Evolutionary conservation across 2,888 invertebrate genomes (phyloP).

Genomic region (Neocrepidodera transversa): DNA sequence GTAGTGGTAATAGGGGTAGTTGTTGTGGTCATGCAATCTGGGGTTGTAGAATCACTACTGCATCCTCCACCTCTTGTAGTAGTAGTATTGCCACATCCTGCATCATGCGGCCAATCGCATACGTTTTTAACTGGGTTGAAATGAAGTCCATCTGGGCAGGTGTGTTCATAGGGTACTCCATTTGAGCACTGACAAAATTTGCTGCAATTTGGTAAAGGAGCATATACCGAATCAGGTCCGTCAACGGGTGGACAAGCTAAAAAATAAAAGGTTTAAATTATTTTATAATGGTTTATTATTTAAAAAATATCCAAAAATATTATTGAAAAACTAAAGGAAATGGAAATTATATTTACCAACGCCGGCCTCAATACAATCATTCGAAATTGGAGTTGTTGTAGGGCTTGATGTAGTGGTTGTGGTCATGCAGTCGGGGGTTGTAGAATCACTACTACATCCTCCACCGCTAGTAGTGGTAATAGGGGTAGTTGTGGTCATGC

Average conservation of each 20-base stretch:
- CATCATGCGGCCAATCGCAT: slow-evolving; percentile 27
- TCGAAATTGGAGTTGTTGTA: too few species aligned
- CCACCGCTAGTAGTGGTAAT: background rate
- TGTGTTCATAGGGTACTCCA: slow-evolving; percentile 26
- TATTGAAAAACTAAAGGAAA: too few species aligned
- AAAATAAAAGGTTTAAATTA: background rate
- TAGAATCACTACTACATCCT: too few species aligned
- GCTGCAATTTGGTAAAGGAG: slow-evolving; percentile 23
- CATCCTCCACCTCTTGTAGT: too few species aligned
- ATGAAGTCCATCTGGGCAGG: slow-evolving; percentile 31
- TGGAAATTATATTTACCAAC: too few species aligned
- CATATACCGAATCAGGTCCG: slow-evolving; percentile 29
- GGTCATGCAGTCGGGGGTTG: too few species aligned
- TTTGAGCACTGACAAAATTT: slow-evolving; percentile 37
- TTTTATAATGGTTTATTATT: too few species aligned
- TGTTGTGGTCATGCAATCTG: too few species aligned
- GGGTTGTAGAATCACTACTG: too few species aligned
- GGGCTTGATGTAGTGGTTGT: background rate
- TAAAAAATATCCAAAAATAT: background rate
- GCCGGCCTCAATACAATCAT: too few species aligned
- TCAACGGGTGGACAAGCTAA: slow-evolving; percentile 30
- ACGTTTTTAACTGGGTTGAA: slow-evolving; percentile 32
- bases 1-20: too few species aligned
- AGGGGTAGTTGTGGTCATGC: background rate
- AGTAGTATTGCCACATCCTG: too few species aligned